Evolutionary conservation across 2,797 vertebrate genomes (phyloP).

Genomic region (Tenualosa ilisha): DNA sequence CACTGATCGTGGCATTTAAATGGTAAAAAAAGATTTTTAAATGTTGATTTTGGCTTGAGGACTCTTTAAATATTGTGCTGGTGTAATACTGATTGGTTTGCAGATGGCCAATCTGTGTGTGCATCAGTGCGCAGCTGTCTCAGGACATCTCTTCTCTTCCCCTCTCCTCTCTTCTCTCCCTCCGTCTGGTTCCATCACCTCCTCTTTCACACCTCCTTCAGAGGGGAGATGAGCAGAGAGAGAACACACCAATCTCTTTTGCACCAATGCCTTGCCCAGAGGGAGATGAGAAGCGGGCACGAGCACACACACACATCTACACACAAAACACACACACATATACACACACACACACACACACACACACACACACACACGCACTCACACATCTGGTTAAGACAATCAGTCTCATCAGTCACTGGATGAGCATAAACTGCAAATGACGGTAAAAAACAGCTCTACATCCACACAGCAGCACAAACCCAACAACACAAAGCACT

Average conservation of each 20-base stretch:
- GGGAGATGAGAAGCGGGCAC: not conserved
- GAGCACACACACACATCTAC: not conserved
- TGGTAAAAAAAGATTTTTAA: not conserved
- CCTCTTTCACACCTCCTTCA: not conserved
- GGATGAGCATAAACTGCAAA: not conserved
- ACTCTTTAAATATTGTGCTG: constrained; percentile 18
- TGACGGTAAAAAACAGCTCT: not conserved
- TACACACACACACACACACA: not conserved
- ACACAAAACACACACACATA: not conserved
- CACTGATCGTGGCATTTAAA: constrained; percentile 2
- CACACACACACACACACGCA: not conserved
- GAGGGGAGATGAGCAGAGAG: not conserved
- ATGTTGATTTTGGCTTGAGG: constrained; percentile 3
- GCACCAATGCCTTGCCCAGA: not conserved
- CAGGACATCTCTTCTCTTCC: not conserved
- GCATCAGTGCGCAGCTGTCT: not conserved
- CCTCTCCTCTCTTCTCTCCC: not conserved
- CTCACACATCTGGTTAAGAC: not conserved
- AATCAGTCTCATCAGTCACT: not conserved
- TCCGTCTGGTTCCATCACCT: not conserved
- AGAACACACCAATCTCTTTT: not conserved
- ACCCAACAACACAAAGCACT: not conserved
- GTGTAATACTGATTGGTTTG: not conserved
- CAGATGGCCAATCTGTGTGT: not conserved
- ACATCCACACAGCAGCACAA: constrained; percentile 1